Evolutionary conservation across 2,888 invertebrate species (phyloP).

Genomic region (Abscondita cerata): DNA sequence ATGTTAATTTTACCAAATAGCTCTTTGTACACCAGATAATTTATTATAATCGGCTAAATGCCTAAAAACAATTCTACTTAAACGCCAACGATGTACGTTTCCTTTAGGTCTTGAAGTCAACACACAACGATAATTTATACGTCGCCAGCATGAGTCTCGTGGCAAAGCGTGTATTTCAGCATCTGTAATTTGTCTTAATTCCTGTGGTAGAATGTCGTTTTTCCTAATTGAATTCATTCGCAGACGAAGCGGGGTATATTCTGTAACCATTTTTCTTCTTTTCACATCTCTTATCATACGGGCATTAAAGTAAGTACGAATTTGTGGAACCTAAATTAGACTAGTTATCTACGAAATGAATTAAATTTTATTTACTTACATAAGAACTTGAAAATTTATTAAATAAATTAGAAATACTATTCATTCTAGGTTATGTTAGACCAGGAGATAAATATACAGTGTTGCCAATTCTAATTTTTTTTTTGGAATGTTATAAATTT

Average conservation of each 20-base stretch:
- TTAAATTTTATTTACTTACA: constrained; percentile 15
- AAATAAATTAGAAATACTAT: constrained; percentile 9
- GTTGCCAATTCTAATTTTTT: not conserved
- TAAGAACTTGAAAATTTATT: constrained; percentile 10
- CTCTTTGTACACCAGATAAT: constrained; percentile 88
- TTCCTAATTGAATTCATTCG: constrained; percentile 84
- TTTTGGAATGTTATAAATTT: too few relatives aligned
- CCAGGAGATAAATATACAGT: too few relatives aligned
- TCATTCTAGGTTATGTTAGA: too few relatives aligned
- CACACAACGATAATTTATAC: constrained; percentile 80
- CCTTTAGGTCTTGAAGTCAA: constrained; percentile 89
- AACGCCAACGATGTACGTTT: constrained; percentile 78
- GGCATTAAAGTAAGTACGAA: constrained; percentile 80
- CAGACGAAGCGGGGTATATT: constrained; percentile 78
- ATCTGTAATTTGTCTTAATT: constrained; percentile 79
- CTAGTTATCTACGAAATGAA: not conserved
- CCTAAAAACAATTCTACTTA: constrained; percentile 91
- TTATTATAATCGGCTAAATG: constrained; percentile 93
- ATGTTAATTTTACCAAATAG: constrained; percentile 80
- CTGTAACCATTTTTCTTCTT: constrained; percentile 75
- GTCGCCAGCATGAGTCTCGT: constrained; percentile 70
- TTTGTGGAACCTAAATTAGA: constrained; percentile 69
- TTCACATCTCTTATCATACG: constrained; percentile 88
- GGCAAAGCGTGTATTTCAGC: constrained; percentile 79
- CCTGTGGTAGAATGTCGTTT: constrained; percentile 84